Conservation (phyloP, 2,797 vertebrate species). For the Labeo calbasu region DNA sequence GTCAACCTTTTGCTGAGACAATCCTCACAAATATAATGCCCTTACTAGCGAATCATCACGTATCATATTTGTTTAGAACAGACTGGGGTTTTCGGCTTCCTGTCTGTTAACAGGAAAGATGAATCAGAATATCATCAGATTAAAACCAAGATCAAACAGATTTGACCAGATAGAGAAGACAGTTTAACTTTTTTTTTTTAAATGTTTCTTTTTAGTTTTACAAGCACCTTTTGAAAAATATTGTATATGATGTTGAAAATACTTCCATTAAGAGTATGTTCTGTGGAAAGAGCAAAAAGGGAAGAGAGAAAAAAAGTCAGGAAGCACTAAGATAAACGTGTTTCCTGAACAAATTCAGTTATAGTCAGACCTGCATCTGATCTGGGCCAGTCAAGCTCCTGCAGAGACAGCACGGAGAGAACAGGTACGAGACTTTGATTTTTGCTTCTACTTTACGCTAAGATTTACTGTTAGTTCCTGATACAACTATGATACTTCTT, state of each 20-base stretch:
- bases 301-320: slow-evolving; percentile 18
- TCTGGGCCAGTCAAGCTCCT: background rate
- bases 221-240: background rate
- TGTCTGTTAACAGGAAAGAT: background rate
- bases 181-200: no score
- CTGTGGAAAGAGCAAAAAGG: background rate
- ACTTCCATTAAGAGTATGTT: background rate
- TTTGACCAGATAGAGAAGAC: background rate
- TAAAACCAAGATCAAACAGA: background rate
- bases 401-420: background rate
- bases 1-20: background rate
- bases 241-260: background rate
- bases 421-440: background rate
- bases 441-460: background rate
- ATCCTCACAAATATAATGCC: background rate
- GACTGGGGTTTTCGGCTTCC: background rate
- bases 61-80: background rate
- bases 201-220: background rate
- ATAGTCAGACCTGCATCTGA: background rate
- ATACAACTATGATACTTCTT: background rate
- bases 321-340: background rate
- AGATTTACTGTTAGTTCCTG: background rate
- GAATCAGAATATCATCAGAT: background rate
- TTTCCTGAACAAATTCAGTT: slow-evolving; percentile 27
- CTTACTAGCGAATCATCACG: no score